Evolutionary conservation across 2,797 vertebrate genomes (phyloP).

Genomic region (Tokudaia tokunoshimensis): DNA sequence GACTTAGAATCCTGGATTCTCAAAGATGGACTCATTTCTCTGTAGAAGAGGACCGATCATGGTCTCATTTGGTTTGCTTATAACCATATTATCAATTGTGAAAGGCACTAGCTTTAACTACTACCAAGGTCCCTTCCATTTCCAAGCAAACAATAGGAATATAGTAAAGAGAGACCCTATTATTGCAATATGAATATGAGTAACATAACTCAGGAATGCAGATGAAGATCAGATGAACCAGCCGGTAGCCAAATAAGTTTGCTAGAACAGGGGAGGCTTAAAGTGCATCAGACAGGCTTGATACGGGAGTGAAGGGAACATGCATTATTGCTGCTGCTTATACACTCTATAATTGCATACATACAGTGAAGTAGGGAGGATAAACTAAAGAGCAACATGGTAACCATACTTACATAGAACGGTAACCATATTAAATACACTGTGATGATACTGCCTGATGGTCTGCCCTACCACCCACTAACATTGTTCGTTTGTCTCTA

Average conservation of each 20-base stretch:
- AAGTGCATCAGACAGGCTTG: neutral
- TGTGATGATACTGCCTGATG: too few species aligned
- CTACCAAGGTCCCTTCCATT: rapidly evolving
- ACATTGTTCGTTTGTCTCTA: neutral
- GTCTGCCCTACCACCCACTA: neutral
- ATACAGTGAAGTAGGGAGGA: too few species aligned
- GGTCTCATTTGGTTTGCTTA: neutral
- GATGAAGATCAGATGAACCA: neutral
- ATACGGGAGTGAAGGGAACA: neutral
- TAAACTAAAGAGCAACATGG: neutral
- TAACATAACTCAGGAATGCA: neutral
- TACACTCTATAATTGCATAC: neutral
- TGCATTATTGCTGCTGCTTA: neutral
- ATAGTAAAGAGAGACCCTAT: neutral
- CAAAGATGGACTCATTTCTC: neutral
- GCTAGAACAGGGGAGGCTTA: neutral
- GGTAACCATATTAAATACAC: neutral
- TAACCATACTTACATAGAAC: too few species aligned
- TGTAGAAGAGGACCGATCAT: neutral
- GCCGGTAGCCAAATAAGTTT: neutral
- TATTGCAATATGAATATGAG: conserved; percentile 19
- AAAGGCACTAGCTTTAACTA: neutral
- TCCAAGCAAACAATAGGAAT: neutral
- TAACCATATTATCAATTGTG: neutral
- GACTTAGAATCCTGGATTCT: neutral